Evolutionary conservation across 1,140 invertebrate genomes (phyloP), one percentile per base, ranked within the genome.

Genomic region (Phenacoccus solenopsis): DNA sequence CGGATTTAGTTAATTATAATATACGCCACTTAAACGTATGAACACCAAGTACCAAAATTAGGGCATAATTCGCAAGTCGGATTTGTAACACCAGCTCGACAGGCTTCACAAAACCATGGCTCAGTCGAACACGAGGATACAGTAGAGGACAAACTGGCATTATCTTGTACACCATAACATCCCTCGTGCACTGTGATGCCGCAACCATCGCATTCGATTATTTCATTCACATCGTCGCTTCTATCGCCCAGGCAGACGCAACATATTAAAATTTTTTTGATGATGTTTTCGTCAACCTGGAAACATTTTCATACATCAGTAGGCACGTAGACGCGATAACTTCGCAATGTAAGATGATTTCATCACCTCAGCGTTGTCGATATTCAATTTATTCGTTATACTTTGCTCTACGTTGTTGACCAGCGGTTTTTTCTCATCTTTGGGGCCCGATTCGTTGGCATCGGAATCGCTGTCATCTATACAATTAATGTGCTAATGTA

Each of bases 51-150:
- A 85, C 86, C 86, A 77, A 82, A 83, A 78, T 90, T 90, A 2
- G 93, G 92, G 77, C 93, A 96, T 7, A 96, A 79, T 80, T 95
- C 92, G 78, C 93, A 95, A 20, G 83, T 84, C 0, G 94, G 93
- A 79, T 91, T 88, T 27, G 84, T 86, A 9, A 92, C 85, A 1
- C 93, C 93, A 49, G 93, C 93, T 76, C 93, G 93, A 75, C 96
- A 98, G n/a, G 94, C 91, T 81, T 98, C 95, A 82, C 95, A 98
- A 79, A 98, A 98, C 96, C 96, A 98, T 0, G 95, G 95, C 74
- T 96, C 94, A 1, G 94, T 98, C 35, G 93, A 94, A 67, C 91
- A 91, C 0, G 93, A 88, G 9, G 94, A 97, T 69, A 90, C 89
- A 20, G 90, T 92, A 77, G 91, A 94, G 1, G 90, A 90, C 71